Evolutionary conservation across 2,888 invertebrate species (phyloP).

Genomic region (Drosophila kanekoi): DNA sequence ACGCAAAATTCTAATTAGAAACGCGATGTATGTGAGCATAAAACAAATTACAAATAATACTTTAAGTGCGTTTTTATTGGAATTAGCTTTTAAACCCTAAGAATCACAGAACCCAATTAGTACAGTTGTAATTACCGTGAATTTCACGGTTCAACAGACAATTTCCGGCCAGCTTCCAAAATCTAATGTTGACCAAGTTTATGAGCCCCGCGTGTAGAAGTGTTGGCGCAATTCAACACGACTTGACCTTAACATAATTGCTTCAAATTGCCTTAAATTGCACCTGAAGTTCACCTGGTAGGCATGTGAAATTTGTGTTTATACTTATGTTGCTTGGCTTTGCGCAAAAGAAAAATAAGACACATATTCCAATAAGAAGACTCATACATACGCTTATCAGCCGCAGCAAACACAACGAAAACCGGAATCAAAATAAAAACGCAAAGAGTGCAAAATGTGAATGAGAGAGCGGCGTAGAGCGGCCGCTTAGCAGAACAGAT

Average conservation of each 20-base stretch:
- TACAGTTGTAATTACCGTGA: conserved; percentile 14
- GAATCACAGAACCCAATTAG: conserved; percentile 10
- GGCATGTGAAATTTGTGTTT: conserved; percentile 57
- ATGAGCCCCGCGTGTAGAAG: conserved; percentile 41
- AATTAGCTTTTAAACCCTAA: neutral
- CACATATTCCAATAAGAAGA: conserved; percentile 47
- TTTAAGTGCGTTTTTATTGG: conserved; percentile 6
- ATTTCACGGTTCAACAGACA: conserved; percentile 15
- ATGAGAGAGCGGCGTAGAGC: conserved; percentile 3
- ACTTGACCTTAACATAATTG: conserved; percentile 59
- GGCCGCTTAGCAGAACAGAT: conserved; percentile 32
- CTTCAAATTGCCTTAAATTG: conserved; percentile 54
- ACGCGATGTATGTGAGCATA: neutral
- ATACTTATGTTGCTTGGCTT: conserved; percentile 15
- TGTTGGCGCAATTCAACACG: conserved; percentile 50
- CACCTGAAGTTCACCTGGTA: conserved; percentile 54
- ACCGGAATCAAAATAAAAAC: conserved; percentile 76
- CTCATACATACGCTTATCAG: conserved; percentile 58
- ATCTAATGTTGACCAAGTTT: conserved; percentile 48
- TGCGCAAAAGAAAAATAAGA: conserved; percentile 20
- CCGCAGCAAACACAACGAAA: conserved; percentile 59
- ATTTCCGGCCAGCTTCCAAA: conserved; percentile 33
- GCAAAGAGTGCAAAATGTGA: conserved; percentile 30
- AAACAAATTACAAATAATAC: conserved; percentile 12
- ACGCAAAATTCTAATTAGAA: neutral